Evolutionary conservation across 2,888 invertebrate species (phyloP).

Genomic region (Synergus japonicus): DNA sequence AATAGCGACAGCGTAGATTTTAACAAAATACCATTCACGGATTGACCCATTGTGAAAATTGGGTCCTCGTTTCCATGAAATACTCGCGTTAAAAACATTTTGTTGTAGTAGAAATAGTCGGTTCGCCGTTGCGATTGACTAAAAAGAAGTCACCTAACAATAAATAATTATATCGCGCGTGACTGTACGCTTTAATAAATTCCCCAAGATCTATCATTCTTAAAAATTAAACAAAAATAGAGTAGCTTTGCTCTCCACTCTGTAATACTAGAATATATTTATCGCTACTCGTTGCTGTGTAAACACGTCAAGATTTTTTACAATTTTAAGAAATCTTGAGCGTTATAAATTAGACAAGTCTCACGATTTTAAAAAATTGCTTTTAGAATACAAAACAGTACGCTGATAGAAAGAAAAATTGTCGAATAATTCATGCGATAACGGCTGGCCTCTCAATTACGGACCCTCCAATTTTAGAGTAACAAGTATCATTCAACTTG

Average conservation of each 20-base stretch:
- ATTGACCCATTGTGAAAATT: slow-evolving; percentile 57
- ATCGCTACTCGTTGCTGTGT: slow-evolving; percentile 20
- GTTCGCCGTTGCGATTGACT: slow-evolving; percentile 13
- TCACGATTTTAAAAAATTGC: slow-evolving; percentile 4
- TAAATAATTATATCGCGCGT: slow-evolving; percentile 35
- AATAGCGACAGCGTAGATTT: slow-evolving; percentile 55
- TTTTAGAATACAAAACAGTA: slow-evolving; percentile 16
- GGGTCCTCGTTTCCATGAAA: slow-evolving; percentile 42
- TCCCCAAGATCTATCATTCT: slow-evolving; percentile 37
- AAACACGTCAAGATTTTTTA: slow-evolving; percentile 20
- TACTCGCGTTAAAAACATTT: slow-evolving; percentile 12
- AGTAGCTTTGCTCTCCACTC: slow-evolving; percentile 31
- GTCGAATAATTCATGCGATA: slow-evolving; percentile 46
- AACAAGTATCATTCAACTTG: slow-evolving; percentile 60
- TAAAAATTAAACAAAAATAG: slow-evolving; percentile 34
- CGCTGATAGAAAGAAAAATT: slow-evolving; percentile 46
- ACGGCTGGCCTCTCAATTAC: slow-evolving; percentile 50
- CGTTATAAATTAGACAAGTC: background rate
- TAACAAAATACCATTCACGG: slow-evolving; percentile 59
- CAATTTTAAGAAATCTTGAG: background rate
- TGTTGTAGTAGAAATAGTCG: background rate
- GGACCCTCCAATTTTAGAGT: slow-evolving; percentile 51
- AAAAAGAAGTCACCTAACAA: slow-evolving; percentile 31
- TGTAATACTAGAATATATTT: slow-evolving; percentile 41
- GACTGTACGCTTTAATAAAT: slow-evolving; percentile 14